Evolutionary conservation across 2,113 vertebrate genomes (phyloP), one percentile per base, ranked within the genome.

Genomic region (Pollimyrus isidori): DNA sequence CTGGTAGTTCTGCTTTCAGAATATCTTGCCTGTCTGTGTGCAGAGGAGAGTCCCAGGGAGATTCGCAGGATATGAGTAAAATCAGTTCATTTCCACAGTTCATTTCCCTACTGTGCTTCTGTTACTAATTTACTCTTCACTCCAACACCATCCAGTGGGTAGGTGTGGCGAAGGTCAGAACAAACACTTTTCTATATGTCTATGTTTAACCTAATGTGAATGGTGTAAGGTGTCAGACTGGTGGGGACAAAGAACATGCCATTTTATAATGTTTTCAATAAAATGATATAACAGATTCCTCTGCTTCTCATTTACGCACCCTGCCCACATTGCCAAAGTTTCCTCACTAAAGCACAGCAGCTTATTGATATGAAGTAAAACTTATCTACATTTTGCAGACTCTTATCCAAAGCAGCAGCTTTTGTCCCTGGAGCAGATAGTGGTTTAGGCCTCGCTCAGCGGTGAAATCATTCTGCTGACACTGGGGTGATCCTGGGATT

Each of bases 241-340:
- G 35, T 80, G 35, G 15, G 73, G 73, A 86, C n/a, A 1, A 48
- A 91, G 49, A 91, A 93, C 88, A 89, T 91, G 88, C 84, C 90
- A 90, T 95, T 94, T 95, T 95, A 92, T 95, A 95, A 93, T 87
- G 90, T 95, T 95, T 95, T 94, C 93, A 95, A 94, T 94, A 95
- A 95, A 88, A 88, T 49, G 65, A 87, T 45, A 62, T 87, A 45
- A 73, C 35, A 6, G 26, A 73, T 45, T 86, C 26, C 13, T 52
- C 35, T 26, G 3, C 9, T 87, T 80, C 15, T 17, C 73, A 19
- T 39, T 80, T 80, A 7, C 73, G 3, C n/a, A 5, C 35, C 35
- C 11, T 2, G 0, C 46, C n/a, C 23, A 69, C 9, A 85, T 10
- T 46, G 82, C 4, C 39, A n/a, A 9, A 42, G 9, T 85, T 46